These are phyloP conservation scores for Aphis craccivora DNA, from an alignment of 1,140 invertebrate genomes.

Conservation along the genomic window DNA sequence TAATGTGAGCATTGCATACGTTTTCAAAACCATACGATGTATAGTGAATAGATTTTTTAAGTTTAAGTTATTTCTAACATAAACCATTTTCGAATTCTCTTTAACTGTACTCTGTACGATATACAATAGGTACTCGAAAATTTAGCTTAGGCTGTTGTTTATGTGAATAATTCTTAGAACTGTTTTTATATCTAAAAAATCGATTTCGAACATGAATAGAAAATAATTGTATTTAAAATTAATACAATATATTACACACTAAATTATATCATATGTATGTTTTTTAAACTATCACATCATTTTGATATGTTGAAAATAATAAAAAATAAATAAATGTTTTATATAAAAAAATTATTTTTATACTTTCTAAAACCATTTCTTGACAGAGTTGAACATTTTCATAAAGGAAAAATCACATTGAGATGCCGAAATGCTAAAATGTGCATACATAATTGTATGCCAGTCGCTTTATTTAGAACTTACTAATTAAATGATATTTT, in stretches of 20 bases:
- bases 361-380: no score
- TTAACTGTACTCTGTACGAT: background rate
- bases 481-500: no score
- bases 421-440: background rate
- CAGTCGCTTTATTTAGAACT: background rate
- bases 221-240: background rate
- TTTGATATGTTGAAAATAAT: background rate
- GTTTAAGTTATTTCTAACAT: background rate
- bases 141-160: background rate
- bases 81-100: background rate
- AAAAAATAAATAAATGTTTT: background rate
- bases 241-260: background rate
- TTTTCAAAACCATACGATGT: background rate
- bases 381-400: no score
- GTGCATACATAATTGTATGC: background rate
- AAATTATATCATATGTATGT: background rate
- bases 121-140: background rate
- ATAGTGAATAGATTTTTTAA: background rate
- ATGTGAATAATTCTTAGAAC: background rate
- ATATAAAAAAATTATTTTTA: no score
- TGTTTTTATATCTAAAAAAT: background rate
- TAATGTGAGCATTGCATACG: no score
- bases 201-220: background rate
- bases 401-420: background rate
- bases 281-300: background rate